Evolutionary conservation across 2,797 vertebrate genomes (phyloP).

Genomic region (Galagoides demidoff): DNA sequence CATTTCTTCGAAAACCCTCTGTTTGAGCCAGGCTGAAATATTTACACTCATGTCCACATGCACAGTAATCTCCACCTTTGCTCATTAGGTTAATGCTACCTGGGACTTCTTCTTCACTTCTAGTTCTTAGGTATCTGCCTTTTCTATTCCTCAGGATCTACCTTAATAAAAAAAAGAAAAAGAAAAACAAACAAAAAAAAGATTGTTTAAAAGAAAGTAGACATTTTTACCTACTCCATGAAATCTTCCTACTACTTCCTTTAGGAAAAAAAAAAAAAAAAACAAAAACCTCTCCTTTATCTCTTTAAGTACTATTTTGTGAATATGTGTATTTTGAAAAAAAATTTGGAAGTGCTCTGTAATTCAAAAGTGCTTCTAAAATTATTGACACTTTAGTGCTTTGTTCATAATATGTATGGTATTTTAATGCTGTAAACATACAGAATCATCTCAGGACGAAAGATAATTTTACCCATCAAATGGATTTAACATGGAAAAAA

Average conservation of each 20-base stretch:
- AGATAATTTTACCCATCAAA: background rate
- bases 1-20: background rate
- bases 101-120: background rate
- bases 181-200: background rate
- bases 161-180: background rate
- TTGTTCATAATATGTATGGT: background rate
- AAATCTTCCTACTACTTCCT: background rate
- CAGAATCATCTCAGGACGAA: background rate
- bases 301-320: constrained; percentile 16
- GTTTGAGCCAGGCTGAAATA: background rate
- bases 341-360: background rate
- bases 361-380: constrained; percentile 33
- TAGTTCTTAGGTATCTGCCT: background rate
- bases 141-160: background rate
- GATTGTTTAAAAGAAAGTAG: background rate
- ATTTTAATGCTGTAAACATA: constrained; percentile 36
- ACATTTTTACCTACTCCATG: background rate
- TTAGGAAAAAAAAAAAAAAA: background rate
- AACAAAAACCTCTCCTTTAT: background rate
- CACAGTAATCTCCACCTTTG: background rate
- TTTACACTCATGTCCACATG: background rate
- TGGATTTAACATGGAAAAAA: background rate
- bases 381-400: background rate
- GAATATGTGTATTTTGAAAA: background rate
- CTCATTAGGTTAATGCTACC: background rate